phyloP scores from a whole-genome alignment of 2,113 vertebrate genomes.

The Coregonus clupeaformis region DNA sequence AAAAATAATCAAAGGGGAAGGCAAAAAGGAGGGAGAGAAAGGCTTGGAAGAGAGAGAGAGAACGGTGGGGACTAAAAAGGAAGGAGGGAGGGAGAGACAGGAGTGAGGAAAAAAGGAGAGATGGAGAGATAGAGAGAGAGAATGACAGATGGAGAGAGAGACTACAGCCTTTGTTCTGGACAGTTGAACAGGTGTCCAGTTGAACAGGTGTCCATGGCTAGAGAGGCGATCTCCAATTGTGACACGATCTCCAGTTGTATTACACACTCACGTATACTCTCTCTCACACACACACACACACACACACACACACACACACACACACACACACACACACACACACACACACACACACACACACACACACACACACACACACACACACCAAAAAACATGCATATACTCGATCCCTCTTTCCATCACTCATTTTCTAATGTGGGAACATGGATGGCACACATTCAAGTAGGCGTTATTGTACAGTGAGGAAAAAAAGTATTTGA shows the following conservation, averaged over 20 bases:
- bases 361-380: conserved; percentile 14
- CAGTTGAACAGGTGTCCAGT: conserved; percentile 27
- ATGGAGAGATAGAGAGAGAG: no score
- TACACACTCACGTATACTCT: background rate
- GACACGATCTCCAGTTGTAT: no score
- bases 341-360: conserved; percentile 1
- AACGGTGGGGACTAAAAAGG: background rate
- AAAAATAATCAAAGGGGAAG: no score
- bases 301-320: conserved; percentile 4
- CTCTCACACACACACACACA: conserved; percentile 18
- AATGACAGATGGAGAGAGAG: background rate
- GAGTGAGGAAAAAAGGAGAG: background rate
- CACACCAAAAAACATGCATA: background rate
- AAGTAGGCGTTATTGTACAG: no score
- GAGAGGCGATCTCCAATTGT: conserved; percentile 17
- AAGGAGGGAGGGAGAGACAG: background rate
- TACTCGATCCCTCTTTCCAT: background rate
- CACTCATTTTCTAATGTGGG: background rate
- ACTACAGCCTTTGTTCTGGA: conserved; percentile 3
- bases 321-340: background rate
- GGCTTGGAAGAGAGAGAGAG: background rate
- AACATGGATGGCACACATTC: background rate
- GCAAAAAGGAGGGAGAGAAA: background rate
- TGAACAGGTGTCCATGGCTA: conserved; percentile 25
- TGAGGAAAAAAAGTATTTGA: no score